Conservation (phyloP, 2,888 invertebrate genomes). For the Euplexia lucipara region DNA sequence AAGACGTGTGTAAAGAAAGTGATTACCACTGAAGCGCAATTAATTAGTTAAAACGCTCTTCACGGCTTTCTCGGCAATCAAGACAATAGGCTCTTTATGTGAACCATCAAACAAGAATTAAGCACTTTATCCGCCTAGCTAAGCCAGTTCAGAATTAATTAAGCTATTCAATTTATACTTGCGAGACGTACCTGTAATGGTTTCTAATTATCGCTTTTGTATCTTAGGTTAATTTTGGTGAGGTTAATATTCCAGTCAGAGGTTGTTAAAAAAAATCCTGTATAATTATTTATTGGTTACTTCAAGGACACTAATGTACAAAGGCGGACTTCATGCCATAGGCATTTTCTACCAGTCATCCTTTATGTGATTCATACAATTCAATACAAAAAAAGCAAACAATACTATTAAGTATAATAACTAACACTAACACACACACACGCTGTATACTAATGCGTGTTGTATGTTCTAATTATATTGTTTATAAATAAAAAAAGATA, state of each 20-base stretch:
- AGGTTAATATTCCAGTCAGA: background rate
- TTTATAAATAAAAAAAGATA: too few species aligned
- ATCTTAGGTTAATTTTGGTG: slow-evolving; percentile 4
- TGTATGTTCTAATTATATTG: too few species aligned
- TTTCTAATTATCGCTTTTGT: slow-evolving; percentile 46
- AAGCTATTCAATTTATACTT: slow-evolving; percentile 53
- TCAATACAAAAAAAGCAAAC: too few species aligned
- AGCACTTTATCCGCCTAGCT: slow-evolving; percentile 53
- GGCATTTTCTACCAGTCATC: too few species aligned
- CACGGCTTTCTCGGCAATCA: slow-evolving; percentile 44
- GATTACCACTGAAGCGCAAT: slow-evolving; percentile 33
- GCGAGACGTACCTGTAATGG: slow-evolving; percentile 54
- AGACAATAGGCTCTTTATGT: slow-evolving; percentile 56
- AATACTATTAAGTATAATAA: too few species aligned
- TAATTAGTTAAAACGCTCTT: slow-evolving; percentile 40
- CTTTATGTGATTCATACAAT: too few species aligned
- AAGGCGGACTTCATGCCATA: too few species aligned
- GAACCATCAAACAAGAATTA: slow-evolving; percentile 65
- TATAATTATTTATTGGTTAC: too few species aligned
- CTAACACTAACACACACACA: too few species aligned
- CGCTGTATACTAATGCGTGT: too few species aligned
- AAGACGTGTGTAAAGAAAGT: slow-evolving; percentile 24
- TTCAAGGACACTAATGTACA: too few species aligned
- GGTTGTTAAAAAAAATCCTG: background rate
- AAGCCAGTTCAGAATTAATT: slow-evolving; percentile 63